Evolutionary conservation across 2,888 invertebrate species (phyloP).

Genomic region (Yponomeuta sedellus): DNA sequence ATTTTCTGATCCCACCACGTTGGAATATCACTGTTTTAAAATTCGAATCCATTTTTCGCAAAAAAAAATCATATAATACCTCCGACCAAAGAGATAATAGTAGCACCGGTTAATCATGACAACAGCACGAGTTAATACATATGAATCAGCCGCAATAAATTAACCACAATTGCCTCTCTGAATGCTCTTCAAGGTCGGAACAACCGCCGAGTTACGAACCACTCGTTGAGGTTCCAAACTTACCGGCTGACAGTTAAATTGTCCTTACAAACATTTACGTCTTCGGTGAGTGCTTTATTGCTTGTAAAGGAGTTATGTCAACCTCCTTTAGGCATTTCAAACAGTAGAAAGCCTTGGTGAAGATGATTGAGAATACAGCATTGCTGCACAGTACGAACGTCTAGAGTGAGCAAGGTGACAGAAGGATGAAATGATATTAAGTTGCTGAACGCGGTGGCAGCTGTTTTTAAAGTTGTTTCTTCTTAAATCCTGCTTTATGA

Average conservation of each 20-base stretch:
- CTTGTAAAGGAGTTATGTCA: conserved; percentile 4
- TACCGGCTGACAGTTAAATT: background rate
- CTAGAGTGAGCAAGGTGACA: too few relatives aligned
- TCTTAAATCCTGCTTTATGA: too few relatives aligned
- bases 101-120: background rate
- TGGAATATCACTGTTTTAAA: background rate
- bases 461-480: too few relatives aligned
- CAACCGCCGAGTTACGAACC: background rate
- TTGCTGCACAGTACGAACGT: too few relatives aligned
- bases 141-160: background rate
- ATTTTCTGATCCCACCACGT: background rate
- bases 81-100: background rate
- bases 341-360: too few relatives aligned
- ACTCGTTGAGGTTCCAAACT: background rate
- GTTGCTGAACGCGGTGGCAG: too few relatives aligned
- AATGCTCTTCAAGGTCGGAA: background rate
- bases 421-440: too few relatives aligned
- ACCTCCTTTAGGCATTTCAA: too few relatives aligned
- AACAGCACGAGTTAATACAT: background rate
- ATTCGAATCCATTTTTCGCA: background rate
- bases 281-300: conserved; percentile 1
- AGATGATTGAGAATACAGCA: too few relatives aligned
- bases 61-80: background rate
- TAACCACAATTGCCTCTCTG: conserved; percentile 1
- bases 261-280: background rate